Evolutionary conservation across 2,888 invertebrate species (phyloP).

Genomic region (Stenchaetothrips biformis): DNA sequence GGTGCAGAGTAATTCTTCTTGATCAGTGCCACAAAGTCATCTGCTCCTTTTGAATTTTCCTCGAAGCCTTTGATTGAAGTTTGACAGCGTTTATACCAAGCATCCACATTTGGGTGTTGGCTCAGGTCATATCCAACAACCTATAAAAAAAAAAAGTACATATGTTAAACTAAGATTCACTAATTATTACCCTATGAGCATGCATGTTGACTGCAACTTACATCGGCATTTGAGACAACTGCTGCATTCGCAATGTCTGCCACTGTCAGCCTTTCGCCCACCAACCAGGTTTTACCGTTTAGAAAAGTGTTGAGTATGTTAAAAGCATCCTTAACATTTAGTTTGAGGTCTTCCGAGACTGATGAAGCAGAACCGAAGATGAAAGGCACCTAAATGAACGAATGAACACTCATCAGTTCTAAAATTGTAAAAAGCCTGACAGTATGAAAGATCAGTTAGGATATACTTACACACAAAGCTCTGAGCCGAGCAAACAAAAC

Average conservation of each 20-base stretch:
- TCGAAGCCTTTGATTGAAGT: slow-evolving; percentile 42
- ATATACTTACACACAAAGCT: slow-evolving; percentile 37
- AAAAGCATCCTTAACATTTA: neutral
- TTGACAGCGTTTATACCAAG: slow-evolving; percentile 44
- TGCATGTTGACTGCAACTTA: neutral
- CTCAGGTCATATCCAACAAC: slow-evolving; percentile 26
- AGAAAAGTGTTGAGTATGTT: neutral
- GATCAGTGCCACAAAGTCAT: neutral
- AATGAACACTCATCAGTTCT: neutral
- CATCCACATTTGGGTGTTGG: slow-evolving; percentile 10
- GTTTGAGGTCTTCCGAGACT: slow-evolving; percentile 20
- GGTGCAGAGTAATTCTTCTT: neutral
- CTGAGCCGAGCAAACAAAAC: slow-evolving; percentile 39
- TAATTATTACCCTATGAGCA: neutral
- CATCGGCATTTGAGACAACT: neutral
- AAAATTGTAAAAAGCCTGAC: neutral
- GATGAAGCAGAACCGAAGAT: slow-evolving; percentile 15
- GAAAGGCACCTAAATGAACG: slow-evolving; percentile 26
- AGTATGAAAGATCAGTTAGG: neutral
- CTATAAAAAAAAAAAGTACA: neutral
- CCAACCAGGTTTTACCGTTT: neutral
- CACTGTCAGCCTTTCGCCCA: neutral
- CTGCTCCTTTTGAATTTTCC: slow-evolving; percentile 33
- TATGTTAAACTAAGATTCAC: neutral
- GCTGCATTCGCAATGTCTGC: slow-evolving; percentile 9